A percentile compares a stretch with the other conserved stretches of the same genome.
Evolutionary conservation across 1,140 invertebrate species (phyloP).

Genomic region (Micrasema longulum): DNA sequence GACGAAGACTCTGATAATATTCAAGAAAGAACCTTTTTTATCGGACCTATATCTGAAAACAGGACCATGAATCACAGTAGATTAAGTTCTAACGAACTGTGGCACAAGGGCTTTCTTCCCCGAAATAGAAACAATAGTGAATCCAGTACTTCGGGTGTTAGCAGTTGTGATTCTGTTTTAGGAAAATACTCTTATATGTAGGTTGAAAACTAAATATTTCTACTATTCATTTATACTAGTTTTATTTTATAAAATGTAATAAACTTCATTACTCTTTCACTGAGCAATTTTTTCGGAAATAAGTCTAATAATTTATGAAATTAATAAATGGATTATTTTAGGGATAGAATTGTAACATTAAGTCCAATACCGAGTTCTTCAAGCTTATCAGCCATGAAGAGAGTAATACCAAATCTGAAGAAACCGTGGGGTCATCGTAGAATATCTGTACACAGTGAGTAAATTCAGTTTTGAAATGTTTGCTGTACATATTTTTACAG

Average conservation of each 20-base stretch:
- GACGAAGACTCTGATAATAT: conserved; percentile 56
- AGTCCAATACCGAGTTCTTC: conserved; percentile 86
- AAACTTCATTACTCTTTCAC: too few relatives aligned
- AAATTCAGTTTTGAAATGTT: conserved; percentile 15
- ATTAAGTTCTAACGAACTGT: conserved; percentile 62
- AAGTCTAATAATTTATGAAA: too few relatives aligned
- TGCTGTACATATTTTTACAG: too few relatives aligned
- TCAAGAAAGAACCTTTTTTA: conserved; percentile 59
- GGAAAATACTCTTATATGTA: conserved; percentile 68
- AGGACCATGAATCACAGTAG: conserved; percentile 57
- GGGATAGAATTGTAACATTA: conserved; percentile 77
- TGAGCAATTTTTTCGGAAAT: too few relatives aligned
- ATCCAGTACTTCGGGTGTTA: conserved; percentile 82
- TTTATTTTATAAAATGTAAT: too few relatives aligned
- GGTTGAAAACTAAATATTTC: conserved; percentile 40
- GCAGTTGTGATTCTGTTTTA: conserved; percentile 79
- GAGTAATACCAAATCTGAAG: conserved; percentile 57
- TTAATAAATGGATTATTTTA: too few relatives aligned
- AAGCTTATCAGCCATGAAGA: conserved; percentile 69
- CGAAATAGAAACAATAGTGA: conserved; percentile 74
- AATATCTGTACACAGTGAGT: conserved; percentile 69
- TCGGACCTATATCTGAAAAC: conserved; percentile 58
- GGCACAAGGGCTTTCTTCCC: conserved; percentile 61
- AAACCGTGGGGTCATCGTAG: conserved; percentile 64
- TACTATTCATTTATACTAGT: not conserved